These are phyloP conservation scores for Rhinichthys klamathensis DNA, from an alignment of 2,113 vertebrate genomes.

Conservation along the genomic window DNA sequence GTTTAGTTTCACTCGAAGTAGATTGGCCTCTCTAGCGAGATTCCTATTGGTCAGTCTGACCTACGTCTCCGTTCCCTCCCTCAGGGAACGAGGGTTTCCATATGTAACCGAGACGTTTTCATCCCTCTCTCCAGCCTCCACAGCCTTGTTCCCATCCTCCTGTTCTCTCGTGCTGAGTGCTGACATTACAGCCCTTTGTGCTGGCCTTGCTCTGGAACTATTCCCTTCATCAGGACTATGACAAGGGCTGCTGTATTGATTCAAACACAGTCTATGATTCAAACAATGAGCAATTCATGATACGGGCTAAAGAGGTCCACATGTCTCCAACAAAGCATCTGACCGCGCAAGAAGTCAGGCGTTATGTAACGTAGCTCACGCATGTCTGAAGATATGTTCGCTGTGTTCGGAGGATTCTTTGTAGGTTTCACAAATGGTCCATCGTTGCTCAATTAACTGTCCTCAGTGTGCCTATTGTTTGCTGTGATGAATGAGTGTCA, in stretches of 20 bases:
- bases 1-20: too few species aligned
- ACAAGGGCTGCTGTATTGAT: neutral
- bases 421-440: neutral
- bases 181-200: conserved; percentile 36
- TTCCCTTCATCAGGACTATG: conserved; percentile 21
- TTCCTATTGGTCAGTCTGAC: too few species aligned
- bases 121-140: neutral
- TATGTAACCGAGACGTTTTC: too few species aligned
- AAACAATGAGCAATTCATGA: conserved; percentile 46
- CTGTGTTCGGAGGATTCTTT: neutral
- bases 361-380: neutral
- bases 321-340: conserved; percentile 19
- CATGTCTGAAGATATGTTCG: neutral
- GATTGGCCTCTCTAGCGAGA: too few species aligned
- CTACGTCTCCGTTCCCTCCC: too few species aligned
- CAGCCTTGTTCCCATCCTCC: conserved; percentile 39
- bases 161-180: neutral
- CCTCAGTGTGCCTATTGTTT: conserved; percentile 4
- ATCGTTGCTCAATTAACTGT: neutral
- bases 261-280: conserved; percentile 1
- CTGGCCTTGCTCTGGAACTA: conserved; percentile 19
- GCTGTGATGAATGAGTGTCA: neutral
- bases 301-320: conserved; percentile 32
- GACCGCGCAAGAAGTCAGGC: neutral
- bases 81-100: too few species aligned